These are phyloP conservation scores for Cercopithecus mona DNA, from an alignment of 2,113 vertebrate species.

Conservation along the genomic window DNA sequence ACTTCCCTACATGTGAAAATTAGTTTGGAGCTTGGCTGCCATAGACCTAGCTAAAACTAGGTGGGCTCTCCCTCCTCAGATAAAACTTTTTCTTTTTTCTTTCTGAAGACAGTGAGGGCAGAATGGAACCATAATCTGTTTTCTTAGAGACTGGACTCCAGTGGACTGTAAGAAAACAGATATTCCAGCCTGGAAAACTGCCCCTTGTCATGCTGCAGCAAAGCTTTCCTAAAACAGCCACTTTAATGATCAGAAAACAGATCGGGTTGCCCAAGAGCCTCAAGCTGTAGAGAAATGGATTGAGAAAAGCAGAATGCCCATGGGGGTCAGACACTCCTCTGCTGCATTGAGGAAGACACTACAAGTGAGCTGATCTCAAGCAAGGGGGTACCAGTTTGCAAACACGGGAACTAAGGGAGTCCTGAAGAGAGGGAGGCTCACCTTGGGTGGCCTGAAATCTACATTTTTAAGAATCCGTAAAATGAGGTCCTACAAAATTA, in stretches of 20 bases:
- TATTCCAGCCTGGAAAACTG: neutral
- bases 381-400: fast-evolving
- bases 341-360: neutral
- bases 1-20: neutral
- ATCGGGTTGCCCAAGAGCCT: neutral
- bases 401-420: neutral
- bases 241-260: neutral
- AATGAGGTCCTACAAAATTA: neutral
- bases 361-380: fast-evolving
- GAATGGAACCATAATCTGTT: neutral
- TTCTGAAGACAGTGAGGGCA: neutral
- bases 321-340: too few relatives aligned
- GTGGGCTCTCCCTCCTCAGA: neutral
- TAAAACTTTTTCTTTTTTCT: neutral
- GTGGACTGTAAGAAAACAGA: too few relatives aligned
- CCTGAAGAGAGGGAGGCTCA: too few relatives aligned
- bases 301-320: too few relatives aligned
- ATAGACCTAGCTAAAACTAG: neutral
- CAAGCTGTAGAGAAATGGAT: neutral
- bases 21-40: neutral
- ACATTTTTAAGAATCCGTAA: fast-evolving
- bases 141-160: too few relatives aligned
- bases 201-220: neutral
- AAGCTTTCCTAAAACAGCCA: neutral
- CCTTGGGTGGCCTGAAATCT: fast-evolving